Percentiles rank a stretch among this genome's conserved stretches.
Evolutionary conservation across 2,113 vertebrate species (phyloP).

Genomic region (Cyphomyrus discorhynchus): DNA sequence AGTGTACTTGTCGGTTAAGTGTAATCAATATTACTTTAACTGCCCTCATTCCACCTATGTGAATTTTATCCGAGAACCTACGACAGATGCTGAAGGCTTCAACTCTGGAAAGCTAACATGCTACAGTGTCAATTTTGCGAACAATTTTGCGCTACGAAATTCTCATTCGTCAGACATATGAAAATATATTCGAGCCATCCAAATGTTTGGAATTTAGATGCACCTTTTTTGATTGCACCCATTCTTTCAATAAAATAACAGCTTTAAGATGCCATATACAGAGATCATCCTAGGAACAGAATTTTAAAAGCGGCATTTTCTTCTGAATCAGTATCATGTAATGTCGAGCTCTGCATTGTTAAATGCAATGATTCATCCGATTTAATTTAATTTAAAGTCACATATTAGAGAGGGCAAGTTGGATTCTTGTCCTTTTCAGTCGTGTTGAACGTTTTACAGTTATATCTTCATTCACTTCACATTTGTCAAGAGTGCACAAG

Average conservation of each 20-base stretch:
- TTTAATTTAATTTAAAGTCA: too few species aligned
- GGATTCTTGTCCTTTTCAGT: neutral
- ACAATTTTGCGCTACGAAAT: neutral
- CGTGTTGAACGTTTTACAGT: too few species aligned
- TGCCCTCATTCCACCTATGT: neutral
- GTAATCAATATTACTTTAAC: neutral
- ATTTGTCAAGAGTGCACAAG: too few species aligned
- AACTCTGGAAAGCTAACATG: neutral
- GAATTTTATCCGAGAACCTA: neutral
- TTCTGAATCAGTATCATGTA: neutral
- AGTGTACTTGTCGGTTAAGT: neutral
- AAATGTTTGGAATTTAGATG: too few species aligned
- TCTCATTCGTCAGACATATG: neutral
- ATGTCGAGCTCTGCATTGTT: neutral
- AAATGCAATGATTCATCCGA: neutral
- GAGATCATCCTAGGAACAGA: neutral
- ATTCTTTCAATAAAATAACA: neutral
- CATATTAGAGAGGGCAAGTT: neutral
- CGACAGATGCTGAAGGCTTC: too few species aligned
- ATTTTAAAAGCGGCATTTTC: neutral
- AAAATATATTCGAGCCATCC: neutral
- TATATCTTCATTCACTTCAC: neutral
- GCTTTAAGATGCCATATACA: too few species aligned
- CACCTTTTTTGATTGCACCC: too few species aligned
- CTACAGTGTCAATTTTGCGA: neutral